Conservation (phyloP, 2,888 invertebrate genomes). For the Branchinecta sandiegonensis region DNA sequence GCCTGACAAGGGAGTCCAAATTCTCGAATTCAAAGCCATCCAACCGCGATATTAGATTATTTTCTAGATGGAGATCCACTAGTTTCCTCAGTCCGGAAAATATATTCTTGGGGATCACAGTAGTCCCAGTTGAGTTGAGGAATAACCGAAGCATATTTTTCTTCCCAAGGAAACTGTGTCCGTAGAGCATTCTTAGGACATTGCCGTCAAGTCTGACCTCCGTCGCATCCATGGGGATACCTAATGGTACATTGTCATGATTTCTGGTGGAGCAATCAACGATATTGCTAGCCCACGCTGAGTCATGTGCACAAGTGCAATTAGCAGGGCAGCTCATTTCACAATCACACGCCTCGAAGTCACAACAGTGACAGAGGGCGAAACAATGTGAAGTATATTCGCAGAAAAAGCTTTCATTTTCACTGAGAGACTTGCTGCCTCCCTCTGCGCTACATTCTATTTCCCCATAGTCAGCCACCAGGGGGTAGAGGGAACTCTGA, state of each 20-base stretch:
- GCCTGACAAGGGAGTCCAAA: conserved; percentile 51
- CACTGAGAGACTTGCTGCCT: conserved; percentile 43
- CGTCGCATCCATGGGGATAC: conserved; percentile 78
- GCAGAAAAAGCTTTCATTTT: conserved; percentile 68
- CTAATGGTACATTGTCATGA: conserved; percentile 48
- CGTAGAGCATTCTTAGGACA: conserved; percentile 54
- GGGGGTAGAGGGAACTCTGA: conserved; percentile 12
- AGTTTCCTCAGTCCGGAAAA: conserved; percentile 65
- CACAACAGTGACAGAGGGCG: conserved; percentile 73
- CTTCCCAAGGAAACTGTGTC: conserved; percentile 71
- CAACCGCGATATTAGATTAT: conserved; percentile 51
- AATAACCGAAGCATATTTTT: conserved; percentile 59
- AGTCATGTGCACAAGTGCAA: conserved; percentile 76
- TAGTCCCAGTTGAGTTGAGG: conserved; percentile 61
- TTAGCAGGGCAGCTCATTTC: conserved; percentile 77
- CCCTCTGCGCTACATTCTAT: conserved; percentile 36
- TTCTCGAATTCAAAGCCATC: conserved; percentile 68
- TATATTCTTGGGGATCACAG: conserved; percentile 60
- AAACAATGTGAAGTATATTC: conserved; percentile 71
- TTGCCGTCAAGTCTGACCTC: conserved; percentile 71
- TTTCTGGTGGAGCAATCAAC: conserved; percentile 64
- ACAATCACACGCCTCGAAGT: conserved; percentile 80
- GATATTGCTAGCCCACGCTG: conserved; percentile 68
- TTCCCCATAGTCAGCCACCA: conserved; percentile 50
- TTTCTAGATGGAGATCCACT: conserved; percentile 56